These are phyloP conservation scores for Catamblyrhynchus diadema DNA, from an alignment of 2,797 vertebrate genomes.

Conservation along the genomic window DNA sequence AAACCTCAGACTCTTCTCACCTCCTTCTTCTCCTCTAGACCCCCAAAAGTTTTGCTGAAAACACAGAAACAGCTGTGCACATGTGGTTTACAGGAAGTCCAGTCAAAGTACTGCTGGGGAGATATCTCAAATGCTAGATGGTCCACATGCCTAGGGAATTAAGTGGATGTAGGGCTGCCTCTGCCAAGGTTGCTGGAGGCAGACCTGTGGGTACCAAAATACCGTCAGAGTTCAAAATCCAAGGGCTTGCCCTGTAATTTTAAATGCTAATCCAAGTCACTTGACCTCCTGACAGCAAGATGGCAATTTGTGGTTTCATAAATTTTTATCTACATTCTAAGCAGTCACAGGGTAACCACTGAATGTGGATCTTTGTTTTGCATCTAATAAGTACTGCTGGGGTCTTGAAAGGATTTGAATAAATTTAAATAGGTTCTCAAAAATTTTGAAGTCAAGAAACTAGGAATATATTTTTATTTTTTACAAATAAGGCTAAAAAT, in stretches of 20 bases:
- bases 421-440: neutral
- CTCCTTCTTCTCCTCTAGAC: neutral
- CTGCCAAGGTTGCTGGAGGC: neutral
- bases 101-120: neutral
- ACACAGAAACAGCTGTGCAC: neutral
- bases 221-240: neutral
- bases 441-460: neutral
- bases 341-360: neutral
- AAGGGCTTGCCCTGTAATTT: neutral
- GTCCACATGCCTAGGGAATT: neutral
- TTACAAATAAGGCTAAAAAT: conserved; percentile 3
- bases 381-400: neutral
- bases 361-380: neutral
- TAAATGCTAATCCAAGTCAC: neutral
- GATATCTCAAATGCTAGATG: neutral
- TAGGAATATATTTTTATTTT: neutral
- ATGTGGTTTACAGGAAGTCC: neutral
- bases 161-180: neutral
- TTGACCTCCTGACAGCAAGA: neutral
- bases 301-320: neutral
- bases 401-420: neutral
- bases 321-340: neutral
- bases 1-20: neutral
- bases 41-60: neutral
- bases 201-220: neutral